Evolutionary conservation across 92 coral and sea anemone genomes (phyloP).

Genomic region (Heteractis magnifica): DNA sequence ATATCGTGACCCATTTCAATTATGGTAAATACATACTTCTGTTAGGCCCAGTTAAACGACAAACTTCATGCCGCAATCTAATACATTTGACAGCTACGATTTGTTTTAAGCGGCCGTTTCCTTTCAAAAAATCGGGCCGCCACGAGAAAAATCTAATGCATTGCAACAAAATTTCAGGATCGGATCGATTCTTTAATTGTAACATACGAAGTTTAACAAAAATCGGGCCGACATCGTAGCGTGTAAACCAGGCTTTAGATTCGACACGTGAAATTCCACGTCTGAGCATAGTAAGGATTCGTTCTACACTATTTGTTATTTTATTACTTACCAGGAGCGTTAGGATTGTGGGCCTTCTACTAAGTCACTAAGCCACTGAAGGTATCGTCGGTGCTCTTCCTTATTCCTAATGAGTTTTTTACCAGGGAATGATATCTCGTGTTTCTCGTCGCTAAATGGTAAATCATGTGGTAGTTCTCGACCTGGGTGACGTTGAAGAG

Average conservation of each 20-base stretch:
- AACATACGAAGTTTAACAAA: not conserved
- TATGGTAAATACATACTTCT: not conserved
- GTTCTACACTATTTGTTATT: not conserved
- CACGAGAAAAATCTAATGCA: not conserved
- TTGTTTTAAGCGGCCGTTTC: not conserved
- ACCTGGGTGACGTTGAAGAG: conserved; percentile 14
- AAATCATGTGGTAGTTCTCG: conserved; percentile 5
- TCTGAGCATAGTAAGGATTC: too few relatives aligned
- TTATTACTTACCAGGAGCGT: conserved; percentile 28
- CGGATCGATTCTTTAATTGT: not conserved
- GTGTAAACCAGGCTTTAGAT: not conserved
- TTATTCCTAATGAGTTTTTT: not conserved
- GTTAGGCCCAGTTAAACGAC: not conserved
- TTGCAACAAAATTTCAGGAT: not conserved
- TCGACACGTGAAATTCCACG: not conserved
- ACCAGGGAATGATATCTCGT: not conserved
- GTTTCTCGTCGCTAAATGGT: conserved; percentile 3
- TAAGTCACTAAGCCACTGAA: conserved; percentile 15
- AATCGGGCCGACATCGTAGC: not conserved
- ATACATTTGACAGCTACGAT: not conserved
- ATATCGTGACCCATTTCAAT: not conserved
- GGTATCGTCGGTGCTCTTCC: conserved; percentile 10
- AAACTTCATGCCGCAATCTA: not conserved
- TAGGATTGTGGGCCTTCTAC: conserved; percentile 17
- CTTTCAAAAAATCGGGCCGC: not conserved